Base-by-base conservation (phyloP, 2,888 invertebrate genomes). In the Plagodis pulveraria region DNA sequence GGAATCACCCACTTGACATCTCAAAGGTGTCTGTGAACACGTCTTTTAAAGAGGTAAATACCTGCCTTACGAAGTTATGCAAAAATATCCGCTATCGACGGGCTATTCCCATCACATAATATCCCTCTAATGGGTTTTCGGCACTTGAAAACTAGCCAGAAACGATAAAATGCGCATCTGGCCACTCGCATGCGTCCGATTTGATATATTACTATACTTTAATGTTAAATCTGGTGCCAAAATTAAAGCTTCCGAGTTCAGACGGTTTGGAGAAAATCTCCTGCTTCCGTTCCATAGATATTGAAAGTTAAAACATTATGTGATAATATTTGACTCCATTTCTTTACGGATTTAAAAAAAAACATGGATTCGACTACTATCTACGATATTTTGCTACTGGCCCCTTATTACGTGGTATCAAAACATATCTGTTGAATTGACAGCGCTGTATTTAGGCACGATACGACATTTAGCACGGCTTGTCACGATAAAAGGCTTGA, bases 141-240 rank as follows among this genome's bases (percentile, higher is more conserved):
- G 80, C 89, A 90, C 91, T 91, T 90, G 91, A 91, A 83, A 89
- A 90, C 89, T 90, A 86, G 89, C 89, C 89, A 88, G 86, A 84
- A 85, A 80, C 81, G 89, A 91, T 90, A 89, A 88, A 86, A 78
- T 74, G 80, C 76, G 78, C 90, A 86, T 91, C 91, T 91, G 91
- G 89, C 81, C 79, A 80, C 86, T 86, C 80, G 76, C 74, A 73
- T 69, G 74, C 76, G 77, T 76, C 77, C 78, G 76, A 78, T 80
- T 79, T 87, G 86, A 88, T 89, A 81, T 86, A 89, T 82, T 77
- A 78, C 82, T 75, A 79, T 81, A 80, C 86, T 86, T 83, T 82
- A 83, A 84, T 84, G 86, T 85, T 78, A 71, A 76, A 76, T 81
- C 81, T 79, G 78, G 74, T 85, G 84, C 80, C 83, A 86, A 88